A percentile compares a stretch with the other conserved stretches of the same genome.
Conservation (phyloP, 2,797 vertebrate species). For the Lepilemur ruficaudatus region DNA sequence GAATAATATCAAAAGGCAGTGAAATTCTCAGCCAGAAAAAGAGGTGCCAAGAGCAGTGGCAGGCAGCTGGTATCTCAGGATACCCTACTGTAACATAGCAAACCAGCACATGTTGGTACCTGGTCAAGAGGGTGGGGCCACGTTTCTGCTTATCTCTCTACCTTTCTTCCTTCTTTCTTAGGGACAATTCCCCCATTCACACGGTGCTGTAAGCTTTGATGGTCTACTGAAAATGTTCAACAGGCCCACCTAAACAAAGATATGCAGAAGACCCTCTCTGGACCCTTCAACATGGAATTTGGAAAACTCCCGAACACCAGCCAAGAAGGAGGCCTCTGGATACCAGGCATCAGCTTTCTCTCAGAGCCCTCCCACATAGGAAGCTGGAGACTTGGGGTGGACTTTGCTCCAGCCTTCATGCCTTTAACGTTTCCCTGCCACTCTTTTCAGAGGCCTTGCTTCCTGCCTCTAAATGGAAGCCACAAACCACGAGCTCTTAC, state of each 20-base stretch:
- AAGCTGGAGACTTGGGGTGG: neutral
- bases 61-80: neutral
- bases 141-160: neutral
- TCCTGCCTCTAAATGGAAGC: slow-evolving; percentile 53
- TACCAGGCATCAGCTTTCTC: neutral
- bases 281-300: neutral
- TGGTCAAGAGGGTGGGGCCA: neutral
- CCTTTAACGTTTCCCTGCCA: neutral
- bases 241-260: neutral
- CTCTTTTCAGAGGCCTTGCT: slow-evolving; percentile 19
- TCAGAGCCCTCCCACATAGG: neutral
- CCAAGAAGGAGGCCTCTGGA: neutral
- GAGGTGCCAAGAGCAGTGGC: neutral
- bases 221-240: neutral
- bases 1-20: neutral
- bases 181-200: neutral
- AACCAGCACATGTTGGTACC: neutral
- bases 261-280: neutral
- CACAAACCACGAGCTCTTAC: slow-evolving; percentile 55
- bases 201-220: neutral
- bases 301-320: neutral
- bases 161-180: neutral
- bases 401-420: neutral
- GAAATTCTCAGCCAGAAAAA: neutral
- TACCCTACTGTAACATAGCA: neutral